A percentile compares a stretch with the other conserved stretches of the same genome.
phyloP scores from a whole-genome alignment of 2,888 invertebrate species.

The Nyleta sp. region DNA sequence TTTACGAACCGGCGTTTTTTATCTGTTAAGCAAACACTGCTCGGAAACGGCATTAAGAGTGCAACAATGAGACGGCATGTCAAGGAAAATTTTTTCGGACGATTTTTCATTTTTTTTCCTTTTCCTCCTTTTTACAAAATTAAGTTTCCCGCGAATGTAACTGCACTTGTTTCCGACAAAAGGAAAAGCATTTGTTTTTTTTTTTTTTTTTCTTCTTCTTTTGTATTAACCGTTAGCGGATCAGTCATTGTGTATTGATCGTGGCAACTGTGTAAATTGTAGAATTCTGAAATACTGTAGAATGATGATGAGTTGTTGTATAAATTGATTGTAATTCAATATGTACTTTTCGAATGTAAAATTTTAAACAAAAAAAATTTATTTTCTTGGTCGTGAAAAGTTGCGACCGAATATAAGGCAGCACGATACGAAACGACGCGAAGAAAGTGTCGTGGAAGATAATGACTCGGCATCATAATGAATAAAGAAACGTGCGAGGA shows the following conservation, averaged over 20 bases:
- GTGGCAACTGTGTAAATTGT: too few relatives aligned
- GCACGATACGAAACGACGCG: conserved; percentile 11
- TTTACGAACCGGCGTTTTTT: conserved; percentile 22
- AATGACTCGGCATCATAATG: conserved; percentile 43
- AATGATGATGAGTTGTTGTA: too few relatives aligned
- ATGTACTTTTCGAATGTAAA: too few relatives aligned
- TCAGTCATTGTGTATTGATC: conserved; percentile 10
- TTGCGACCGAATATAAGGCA: background rate
- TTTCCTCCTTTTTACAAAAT: conserved; percentile 1
- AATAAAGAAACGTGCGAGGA: conserved; percentile 71
- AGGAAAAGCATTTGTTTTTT: background rate
- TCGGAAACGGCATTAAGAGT: conserved; percentile 3
- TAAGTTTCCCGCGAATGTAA: conserved; percentile 24
- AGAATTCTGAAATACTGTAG: too few relatives aligned
- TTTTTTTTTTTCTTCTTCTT: background rate
- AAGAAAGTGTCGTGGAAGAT: conserved; percentile 62
- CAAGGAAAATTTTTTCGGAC: conserved; percentile 9
- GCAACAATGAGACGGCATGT: conserved; percentile 24
- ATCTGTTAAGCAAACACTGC: conserved; percentile 23
- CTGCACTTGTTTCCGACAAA: conserved; percentile 19
- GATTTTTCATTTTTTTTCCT: background rate
- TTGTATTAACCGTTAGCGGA: conserved; percentile 4
- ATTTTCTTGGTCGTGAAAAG: too few relatives aligned
- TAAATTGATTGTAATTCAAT: too few relatives aligned
- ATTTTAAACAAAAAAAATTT: too few relatives aligned